A percentile compares a stretch with the other conserved stretches of the same genome.
Evolutionary conservation across 2,888 invertebrate genomes (phyloP).

Genomic region (Eupithecia subfuscata): DNA sequence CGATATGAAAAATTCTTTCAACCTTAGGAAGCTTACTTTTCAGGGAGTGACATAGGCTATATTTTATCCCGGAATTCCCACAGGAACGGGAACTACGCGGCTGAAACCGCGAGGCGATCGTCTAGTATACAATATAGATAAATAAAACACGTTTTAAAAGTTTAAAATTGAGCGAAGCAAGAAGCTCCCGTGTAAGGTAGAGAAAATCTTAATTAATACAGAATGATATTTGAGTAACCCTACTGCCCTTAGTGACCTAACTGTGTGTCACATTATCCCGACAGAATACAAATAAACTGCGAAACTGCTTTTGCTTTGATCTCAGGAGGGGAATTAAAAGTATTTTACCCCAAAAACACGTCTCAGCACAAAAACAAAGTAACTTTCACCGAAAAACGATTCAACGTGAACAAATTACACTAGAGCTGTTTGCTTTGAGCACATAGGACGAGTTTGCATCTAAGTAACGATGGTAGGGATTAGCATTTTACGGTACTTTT

Average conservation of each 20-base stretch:
- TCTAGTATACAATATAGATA: no score
- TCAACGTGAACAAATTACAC: not conserved
- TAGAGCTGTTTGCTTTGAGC: not conserved
- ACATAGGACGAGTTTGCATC: not conserved
- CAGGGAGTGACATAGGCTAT: no score
- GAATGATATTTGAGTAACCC: not conserved
- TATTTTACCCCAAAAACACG: not conserved
- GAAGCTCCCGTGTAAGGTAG: no score
- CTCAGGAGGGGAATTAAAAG: not conserved
- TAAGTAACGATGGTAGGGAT: not conserved
- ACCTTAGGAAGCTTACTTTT: no score
- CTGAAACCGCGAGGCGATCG: no score
- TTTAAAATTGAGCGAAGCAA: no score
- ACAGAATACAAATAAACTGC: not conserved
- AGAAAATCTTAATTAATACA: not conserved
- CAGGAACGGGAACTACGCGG: no score
- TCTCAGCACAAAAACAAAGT: not conserved
- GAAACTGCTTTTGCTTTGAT: not conserved
- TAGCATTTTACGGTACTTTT: not conserved
- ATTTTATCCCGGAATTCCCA: no score
- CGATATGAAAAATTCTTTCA: no score
- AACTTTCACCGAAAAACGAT: conserved; percentile 2
- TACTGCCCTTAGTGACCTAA: not conserved
- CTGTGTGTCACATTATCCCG: not conserved
- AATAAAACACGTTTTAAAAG: no score